Conservation (phyloP, 2,888 invertebrate genomes). For the Nomada fabriciana region DNA sequence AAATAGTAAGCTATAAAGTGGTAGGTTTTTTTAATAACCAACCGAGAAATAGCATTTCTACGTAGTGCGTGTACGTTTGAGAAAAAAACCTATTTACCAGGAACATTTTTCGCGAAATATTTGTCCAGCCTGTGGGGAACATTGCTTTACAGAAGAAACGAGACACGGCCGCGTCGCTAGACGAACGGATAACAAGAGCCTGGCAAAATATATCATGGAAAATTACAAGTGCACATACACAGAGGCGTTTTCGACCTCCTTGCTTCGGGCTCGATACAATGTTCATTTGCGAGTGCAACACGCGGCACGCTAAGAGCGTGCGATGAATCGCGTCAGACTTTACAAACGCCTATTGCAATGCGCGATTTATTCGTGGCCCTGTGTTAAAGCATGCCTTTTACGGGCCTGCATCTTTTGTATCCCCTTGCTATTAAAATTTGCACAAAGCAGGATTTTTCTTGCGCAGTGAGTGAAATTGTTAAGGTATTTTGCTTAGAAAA, state of each 20-base stretch:
- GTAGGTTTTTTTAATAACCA: not conserved
- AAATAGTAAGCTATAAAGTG: too few species aligned
- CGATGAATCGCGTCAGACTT: conserved; percentile 27
- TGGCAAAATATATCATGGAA: conserved; percentile 39
- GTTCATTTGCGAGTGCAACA: conserved; percentile 33
- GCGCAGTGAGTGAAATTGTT: not conserved
- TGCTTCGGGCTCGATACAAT: conserved; percentile 18
- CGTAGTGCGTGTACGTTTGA: too few species aligned
- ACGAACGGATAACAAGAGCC: conserved; percentile 34
- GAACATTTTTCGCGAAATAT: conserved; percentile 24
- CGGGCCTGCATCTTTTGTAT: not conserved
- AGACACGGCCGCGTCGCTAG: conserved; percentile 16
- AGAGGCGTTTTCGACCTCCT: not conserved
- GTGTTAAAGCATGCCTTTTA: not conserved
- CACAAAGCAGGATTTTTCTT: not conserved
- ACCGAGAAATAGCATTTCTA: not conserved
- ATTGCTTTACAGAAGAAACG: conserved; percentile 3
- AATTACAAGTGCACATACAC: conserved; percentile 44
- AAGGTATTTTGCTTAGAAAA: conserved; percentile 28
- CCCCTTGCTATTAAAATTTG: not conserved
- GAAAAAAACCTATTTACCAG: conserved; percentile 5
- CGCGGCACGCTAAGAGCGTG: not conserved
- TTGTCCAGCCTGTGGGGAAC: conserved; percentile 1
- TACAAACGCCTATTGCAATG: not conserved
- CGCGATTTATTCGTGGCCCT: not conserved